phyloP scores from a whole-genome alignment of 1,140 invertebrate genomes.

The Drosophila suzukii region DNA sequence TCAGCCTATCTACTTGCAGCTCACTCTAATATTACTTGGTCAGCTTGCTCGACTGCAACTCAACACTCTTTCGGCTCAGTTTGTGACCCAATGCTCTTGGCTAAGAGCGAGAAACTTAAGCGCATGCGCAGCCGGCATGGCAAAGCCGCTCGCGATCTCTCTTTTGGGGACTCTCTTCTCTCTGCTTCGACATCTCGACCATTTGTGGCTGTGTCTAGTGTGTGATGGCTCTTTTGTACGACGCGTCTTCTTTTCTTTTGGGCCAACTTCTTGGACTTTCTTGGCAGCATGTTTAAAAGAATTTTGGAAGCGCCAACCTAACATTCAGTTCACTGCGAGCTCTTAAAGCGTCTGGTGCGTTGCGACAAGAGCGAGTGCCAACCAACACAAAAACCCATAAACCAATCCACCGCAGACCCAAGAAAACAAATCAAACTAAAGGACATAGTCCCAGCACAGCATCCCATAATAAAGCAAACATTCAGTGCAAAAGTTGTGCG shows the following conservation, averaged over 20 bases:
- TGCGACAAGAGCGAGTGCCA: constrained; percentile 56
- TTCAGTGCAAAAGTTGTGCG: constrained; percentile 37
- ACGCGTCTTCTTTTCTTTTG: constrained; percentile 72
- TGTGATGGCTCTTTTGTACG: constrained; percentile 34
- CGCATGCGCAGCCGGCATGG: constrained; percentile 53
- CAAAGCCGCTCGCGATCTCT: constrained; percentile 15
- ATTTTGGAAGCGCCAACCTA: constrained; percentile 73
- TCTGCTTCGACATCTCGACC: constrained; percentile 59
- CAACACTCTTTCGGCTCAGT: constrained; percentile 32
- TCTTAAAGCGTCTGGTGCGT: constrained; percentile 78
- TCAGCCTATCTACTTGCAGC: constrained; percentile 5
- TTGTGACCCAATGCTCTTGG: constrained; percentile 23
- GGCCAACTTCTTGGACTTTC: constrained; percentile 78
- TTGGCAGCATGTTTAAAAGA: constrained; percentile 82
- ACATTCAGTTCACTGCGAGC: constrained; percentile 75
- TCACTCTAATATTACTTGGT: not conserved
- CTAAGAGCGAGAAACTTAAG: constrained; percentile 42
- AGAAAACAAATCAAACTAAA: constrained; percentile 19
- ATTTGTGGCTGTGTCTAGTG: constrained; percentile 27
- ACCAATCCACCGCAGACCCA: constrained; percentile 8
- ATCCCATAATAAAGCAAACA: not conserved
- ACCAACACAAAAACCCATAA: constrained; percentile 13
- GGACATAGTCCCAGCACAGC: constrained; percentile 20
- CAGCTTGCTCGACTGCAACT: constrained; percentile 13
- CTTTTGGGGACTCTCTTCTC: constrained; percentile 16